phyloP scores from a whole-genome alignment of 1,140 invertebrate genomes.

The Macrobrachium rosenbergii region DNA sequence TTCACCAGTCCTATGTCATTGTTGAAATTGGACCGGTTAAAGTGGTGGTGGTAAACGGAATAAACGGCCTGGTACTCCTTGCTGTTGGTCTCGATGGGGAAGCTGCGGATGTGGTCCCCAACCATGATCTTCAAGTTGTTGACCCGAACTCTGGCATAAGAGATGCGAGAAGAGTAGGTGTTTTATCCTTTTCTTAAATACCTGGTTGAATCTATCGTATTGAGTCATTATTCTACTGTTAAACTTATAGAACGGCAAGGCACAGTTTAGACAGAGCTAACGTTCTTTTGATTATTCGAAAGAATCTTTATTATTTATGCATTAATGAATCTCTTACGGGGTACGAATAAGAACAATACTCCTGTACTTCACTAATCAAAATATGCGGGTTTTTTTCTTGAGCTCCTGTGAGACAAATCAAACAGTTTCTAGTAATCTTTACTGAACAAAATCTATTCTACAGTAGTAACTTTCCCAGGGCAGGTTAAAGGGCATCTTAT shows the following conservation, averaged over 20 bases:
- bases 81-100: slow-evolving; percentile 80
- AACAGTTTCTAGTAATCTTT: too few species aligned
- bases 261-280: too few species aligned
- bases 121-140: slow-evolving; percentile 75
- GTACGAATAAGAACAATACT: too few species aligned
- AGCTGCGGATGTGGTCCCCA: slow-evolving; percentile 82
- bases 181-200: background rate
- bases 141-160: slow-evolving; percentile 66
- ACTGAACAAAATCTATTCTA: background rate
- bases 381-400: too few species aligned
- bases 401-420: too few species aligned
- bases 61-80: slow-evolving; percentile 78
- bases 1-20: slow-evolving; percentile 86
- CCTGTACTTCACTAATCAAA: too few species aligned
- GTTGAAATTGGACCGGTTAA: slow-evolving; percentile 81
- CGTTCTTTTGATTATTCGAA: too few species aligned
- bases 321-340: too few species aligned
- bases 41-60: slow-evolving; percentile 80
- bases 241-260: too few species aligned
- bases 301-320: too few species aligned
- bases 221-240: too few species aligned
- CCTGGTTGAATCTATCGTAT: background rate
- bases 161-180: background rate
- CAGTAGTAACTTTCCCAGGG: background rate
- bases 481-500: background rate